These are phyloP conservation scores for Hydractinia echinata DNA, from an alignment of 30 jellyfish, hydroid and myxozoan genomes.

Conservation along the genomic window DNA sequence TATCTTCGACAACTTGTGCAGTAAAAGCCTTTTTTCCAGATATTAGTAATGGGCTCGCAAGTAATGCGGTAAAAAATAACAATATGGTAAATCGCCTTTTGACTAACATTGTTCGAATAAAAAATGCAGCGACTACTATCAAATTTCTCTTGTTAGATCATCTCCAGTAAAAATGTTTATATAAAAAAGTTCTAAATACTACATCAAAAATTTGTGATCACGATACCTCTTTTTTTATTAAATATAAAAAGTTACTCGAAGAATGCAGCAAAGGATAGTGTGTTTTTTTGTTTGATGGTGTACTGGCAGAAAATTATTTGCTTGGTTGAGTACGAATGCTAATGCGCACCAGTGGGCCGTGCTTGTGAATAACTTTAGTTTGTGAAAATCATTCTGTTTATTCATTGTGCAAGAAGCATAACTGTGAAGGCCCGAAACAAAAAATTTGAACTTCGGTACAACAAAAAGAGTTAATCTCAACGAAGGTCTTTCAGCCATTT, in stretches of 20 bases:
- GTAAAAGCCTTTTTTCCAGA: conserved; percentile 28
- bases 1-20: conserved; percentile 35
- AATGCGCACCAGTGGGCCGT: background rate
- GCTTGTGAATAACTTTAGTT: background rate
- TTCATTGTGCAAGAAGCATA: background rate
- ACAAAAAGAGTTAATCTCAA: no score
- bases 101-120: no score
- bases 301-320: conserved; percentile 22
- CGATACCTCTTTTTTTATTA: background rate
- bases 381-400: background rate
- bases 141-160: no score
- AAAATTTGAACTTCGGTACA: no score
- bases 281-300: conserved; percentile 31
- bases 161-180: background rate
- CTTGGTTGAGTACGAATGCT: conserved; percentile 24
- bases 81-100: no score
- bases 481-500: no score
- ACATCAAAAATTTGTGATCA: background rate
- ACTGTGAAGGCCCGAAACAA: no score
- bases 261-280: background rate
- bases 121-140: no score
- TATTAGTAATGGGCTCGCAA: background rate
- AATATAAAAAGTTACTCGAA: background rate
- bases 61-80: no score
- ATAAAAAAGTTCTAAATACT: background rate